Conservation (phyloP, 2,888 invertebrate species). For the Bombylius discolor region DNA sequence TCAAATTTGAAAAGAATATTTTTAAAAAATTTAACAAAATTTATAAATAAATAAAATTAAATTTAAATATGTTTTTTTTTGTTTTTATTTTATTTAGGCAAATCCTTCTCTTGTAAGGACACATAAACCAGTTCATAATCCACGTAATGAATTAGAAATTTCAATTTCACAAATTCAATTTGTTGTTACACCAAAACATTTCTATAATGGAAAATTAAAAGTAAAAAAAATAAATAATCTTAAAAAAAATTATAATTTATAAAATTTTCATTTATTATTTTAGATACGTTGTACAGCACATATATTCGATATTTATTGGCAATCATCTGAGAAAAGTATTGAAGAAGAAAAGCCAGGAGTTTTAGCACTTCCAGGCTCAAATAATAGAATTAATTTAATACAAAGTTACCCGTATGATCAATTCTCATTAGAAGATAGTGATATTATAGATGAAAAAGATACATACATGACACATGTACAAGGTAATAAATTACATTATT, state of each 20-base stretch:
- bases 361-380: slow-evolving; percentile 16
- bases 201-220: slow-evolving; percentile 41
- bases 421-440: slow-evolving; percentile 30
- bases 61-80: too few species aligned
- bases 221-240: slow-evolving; percentile 20
- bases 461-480: slow-evolving; percentile 32
- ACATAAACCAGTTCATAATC: slow-evolving; percentile 27
- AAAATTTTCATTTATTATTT: too few species aligned
- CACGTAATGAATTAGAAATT: slow-evolving; percentile 34
- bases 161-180: slow-evolving; percentile 41
- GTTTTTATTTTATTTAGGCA: slow-evolving; percentile 19
- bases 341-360: slow-evolving; percentile 41
- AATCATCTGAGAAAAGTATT: slow-evolving; percentile 51
- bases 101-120: slow-evolving; percentile 30
- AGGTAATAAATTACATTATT: slow-evolving; percentile 19
- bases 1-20: too few species aligned
- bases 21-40: too few species aligned
- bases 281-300: slow-evolving; percentile 52
- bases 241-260: too few species aligned
- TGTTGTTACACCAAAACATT: slow-evolving; percentile 40
- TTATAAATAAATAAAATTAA: too few species aligned
- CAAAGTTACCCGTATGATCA: slow-evolving; percentile 30
- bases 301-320: slow-evolving; percentile 51
- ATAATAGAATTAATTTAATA: slow-evolving; percentile 25
- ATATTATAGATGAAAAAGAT: slow-evolving; percentile 30